Percentiles rank a stretch among this genome's conserved stretches.
phyloP scores from a whole-genome alignment of 2,888 invertebrate species.

The Coleophora flavipennella region DNA sequence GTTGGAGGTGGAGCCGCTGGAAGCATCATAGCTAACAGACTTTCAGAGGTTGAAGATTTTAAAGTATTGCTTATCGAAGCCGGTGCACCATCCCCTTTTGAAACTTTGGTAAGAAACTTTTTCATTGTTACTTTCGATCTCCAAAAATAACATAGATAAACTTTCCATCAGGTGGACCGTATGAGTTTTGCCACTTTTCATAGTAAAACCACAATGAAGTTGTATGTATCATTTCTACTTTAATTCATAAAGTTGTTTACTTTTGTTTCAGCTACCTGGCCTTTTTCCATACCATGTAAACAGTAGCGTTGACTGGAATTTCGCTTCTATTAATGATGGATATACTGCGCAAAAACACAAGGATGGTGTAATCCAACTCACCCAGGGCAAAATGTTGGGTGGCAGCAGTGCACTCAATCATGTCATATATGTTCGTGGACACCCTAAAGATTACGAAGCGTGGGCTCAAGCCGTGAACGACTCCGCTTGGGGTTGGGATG shows the following conservation, averaged over 20 bases:
- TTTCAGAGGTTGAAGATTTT: slow-evolving; percentile 20
- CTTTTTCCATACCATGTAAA: slow-evolving; percentile 18
- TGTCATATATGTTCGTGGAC: slow-evolving; percentile 19
- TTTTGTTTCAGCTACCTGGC: slow-evolving; percentile 17
- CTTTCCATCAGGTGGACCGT: too few relatives aligned
- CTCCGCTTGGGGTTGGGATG: slow-evolving; percentile 26
- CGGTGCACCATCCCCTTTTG: slow-evolving; percentile 71
- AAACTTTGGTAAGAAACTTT: slow-evolving; percentile 14
- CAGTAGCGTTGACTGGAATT: slow-evolving; percentile 18
- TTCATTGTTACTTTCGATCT: neutral
- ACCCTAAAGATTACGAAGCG: slow-evolving; percentile 22
- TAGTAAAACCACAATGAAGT: too few relatives aligned
- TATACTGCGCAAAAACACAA: neutral
- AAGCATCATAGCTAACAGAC: slow-evolving; percentile 23
- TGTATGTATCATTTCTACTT: too few relatives aligned
- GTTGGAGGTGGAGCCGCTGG: slow-evolving; percentile 77
- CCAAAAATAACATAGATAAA: too few relatives aligned
- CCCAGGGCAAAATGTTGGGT: slow-evolving; percentile 21
- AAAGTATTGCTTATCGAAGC: slow-evolving; percentile 75
- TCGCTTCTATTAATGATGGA: slow-evolving; percentile 11
- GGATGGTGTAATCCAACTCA: neutral
- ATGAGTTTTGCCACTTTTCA: too few relatives aligned
- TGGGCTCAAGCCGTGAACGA: slow-evolving; percentile 27
- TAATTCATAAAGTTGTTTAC: neutral
- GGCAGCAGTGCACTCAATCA: slow-evolving; percentile 22